Percentiles rank a stretch among this genome's conserved stretches.
These are phyloP conservation scores for Polyommatus iphigenia DNA, from an alignment of 2,888 invertebrate genomes.

Conservation along the genomic window DNA sequence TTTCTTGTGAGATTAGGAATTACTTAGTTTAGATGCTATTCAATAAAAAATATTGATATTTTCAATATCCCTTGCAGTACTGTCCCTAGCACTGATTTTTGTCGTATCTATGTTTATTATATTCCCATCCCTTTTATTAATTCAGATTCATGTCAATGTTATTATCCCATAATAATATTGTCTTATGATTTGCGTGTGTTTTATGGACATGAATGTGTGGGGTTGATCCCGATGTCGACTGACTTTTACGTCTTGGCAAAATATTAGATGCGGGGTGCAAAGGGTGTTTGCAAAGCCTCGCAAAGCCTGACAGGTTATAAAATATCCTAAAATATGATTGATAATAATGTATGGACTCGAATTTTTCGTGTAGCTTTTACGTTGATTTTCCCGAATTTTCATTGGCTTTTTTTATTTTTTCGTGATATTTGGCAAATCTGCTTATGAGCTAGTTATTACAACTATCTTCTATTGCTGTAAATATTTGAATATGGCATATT, in stretches of 20 bases:
- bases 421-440: background rate
- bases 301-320: background rate
- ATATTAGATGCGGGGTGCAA: background rate
- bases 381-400: background rate
- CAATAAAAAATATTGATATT: background rate
- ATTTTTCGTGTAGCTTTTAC: background rate
- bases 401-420: background rate
- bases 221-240: slow-evolving; percentile 4
- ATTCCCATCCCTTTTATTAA: background rate
- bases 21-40: background rate
- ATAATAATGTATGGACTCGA: background rate
- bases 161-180: background rate
- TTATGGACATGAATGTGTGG: background rate
- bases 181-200: background rate
- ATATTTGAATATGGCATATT: too few species aligned
- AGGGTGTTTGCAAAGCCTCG: background rate
- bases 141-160: slow-evolving; percentile 13
- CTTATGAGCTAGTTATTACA: too few species aligned
- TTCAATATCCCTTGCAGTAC: background rate
- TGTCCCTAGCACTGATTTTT: background rate
- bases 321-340: background rate
- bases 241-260: slow-evolving; percentile 16
- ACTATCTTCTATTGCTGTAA: background rate
- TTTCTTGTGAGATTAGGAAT: background rate
- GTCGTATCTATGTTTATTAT: too few species aligned